Conservation (phyloP, 2,888 invertebrate genomes). For the Listrodromus nycthemerus region DNA sequence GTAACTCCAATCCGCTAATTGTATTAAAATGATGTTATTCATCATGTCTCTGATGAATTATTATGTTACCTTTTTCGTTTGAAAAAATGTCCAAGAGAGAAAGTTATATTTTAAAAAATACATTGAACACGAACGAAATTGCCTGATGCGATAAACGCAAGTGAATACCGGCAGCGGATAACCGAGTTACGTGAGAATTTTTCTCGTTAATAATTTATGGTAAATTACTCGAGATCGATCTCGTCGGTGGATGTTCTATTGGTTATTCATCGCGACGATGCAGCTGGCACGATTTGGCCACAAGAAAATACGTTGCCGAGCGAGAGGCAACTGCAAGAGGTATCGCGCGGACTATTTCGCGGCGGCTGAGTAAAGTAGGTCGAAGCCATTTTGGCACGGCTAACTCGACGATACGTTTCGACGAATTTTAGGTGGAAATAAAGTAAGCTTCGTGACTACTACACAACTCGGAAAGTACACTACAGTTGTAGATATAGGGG, state of each 20-base stretch:
- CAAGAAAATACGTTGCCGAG: conserved; percentile 10
- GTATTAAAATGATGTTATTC: too few relatives aligned
- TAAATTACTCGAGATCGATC: conserved; percentile 35
- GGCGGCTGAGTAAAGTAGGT: conserved; percentile 46
- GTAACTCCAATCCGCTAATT: too few relatives aligned
- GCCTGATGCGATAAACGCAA: not conserved
- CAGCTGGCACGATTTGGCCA: conserved; percentile 33
- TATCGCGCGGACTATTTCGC: conserved; percentile 38
- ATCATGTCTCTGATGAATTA: too few relatives aligned
- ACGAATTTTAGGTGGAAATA: conserved; percentile 45
- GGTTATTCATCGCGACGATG: conserved; percentile 34
- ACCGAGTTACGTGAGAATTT: conserved; percentile 33
- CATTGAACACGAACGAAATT: not conserved
- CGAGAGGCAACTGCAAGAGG: not conserved
- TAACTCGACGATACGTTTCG: conserved; percentile 50
- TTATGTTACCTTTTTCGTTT: too few relatives aligned
- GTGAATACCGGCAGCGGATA: not conserved
- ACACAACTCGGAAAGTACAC: conserved; percentile 33
- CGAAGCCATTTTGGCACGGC: conserved; percentile 44
- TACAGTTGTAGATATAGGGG: conserved; percentile 1
- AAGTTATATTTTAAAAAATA: too few relatives aligned
- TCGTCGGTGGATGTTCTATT: conserved; percentile 8
- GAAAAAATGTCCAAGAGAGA: too few relatives aligned
- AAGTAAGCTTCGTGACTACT: conserved; percentile 53
- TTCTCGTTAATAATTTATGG: conserved; percentile 36